Base-by-base conservation (phyloP, 2,797 vertebrate genomes). In the Sebastes goodei region DNA sequence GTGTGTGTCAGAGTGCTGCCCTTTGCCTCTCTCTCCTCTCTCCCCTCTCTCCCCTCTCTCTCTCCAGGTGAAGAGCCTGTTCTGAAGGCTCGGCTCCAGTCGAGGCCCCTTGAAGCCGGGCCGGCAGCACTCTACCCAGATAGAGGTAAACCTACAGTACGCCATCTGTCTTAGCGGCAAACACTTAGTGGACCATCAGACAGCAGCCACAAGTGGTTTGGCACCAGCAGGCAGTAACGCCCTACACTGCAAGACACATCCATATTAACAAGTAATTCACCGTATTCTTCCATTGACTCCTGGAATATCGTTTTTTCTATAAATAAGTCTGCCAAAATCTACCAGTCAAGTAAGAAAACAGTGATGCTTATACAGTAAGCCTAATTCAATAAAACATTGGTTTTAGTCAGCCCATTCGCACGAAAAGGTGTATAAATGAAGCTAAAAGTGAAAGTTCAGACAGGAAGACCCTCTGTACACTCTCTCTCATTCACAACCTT, bases 21-120 rank as follows among this genome's bases (percentile, higher is more conserved):
- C 89, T 89, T 82, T 78, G 86, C 78, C 74, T 82, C 86, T 65
- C 67, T 68, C 73, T 65, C 7, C 7, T 30, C 30, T 30, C 62
- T 68, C 73, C 62, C 61, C 69, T 55, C 80, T 60, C 76, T 89
- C 81, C 56, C 8, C 56, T 61, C 60, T 78, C 76, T 89, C 81
- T 86, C 92, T 91, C 79, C 85, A 93, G 90, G 89, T 94, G 92
- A 93, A 95, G 94, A 92, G 92, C n/a, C 78, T 78, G 60, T 84
- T 92, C 83, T 88, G 84, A 80, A 83, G 90, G 81, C 86, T 84
- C 86, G 71, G 88, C 88, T 93, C 87, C 77, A 90, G 88, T 93
- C 33, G 62, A 93, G 92, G 84, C 90, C 90, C 76, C 93, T 94
- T 81, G 67, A 93, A 76, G 69, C 80, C 74, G 30, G 76, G 78